Percentiles rank a stretch among this genome's conserved stretches.
Evolutionary conservation across 2,113 vertebrate species (phyloP).

Genomic region (Climacteris rufus): DNA sequence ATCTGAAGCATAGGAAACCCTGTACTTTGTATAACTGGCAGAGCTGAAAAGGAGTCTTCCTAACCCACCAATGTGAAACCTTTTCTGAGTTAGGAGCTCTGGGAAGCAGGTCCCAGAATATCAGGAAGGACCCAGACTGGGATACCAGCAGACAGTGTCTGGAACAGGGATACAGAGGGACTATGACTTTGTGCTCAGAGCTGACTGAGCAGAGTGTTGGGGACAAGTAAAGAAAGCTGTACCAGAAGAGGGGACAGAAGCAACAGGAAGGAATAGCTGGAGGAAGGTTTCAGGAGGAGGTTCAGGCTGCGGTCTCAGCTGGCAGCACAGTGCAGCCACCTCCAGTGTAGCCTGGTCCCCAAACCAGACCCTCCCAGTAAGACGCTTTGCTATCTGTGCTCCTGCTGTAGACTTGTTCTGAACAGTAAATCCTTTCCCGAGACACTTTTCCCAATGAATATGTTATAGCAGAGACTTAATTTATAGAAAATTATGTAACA

Average conservation of each 20-base stretch:
- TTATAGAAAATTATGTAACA: fast-evolving
- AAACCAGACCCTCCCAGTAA: not conserved
- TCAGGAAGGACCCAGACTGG: not conserved
- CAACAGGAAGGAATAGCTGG: not conserved
- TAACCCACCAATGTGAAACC: not conserved
- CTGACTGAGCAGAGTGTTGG: not conserved
- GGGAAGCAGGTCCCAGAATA: not conserved
- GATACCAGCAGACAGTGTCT: not conserved
- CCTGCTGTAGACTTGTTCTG: not conserved
- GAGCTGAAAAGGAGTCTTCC: not conserved
- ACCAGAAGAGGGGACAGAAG: not conserved
- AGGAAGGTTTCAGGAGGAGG: not conserved
- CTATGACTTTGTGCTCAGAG: no score
- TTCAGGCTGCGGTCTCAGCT: not conserved
- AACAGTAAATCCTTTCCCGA: not conserved
- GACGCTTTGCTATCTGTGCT: not conserved
- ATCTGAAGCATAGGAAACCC: not conserved
- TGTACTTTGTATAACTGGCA: not conserved
- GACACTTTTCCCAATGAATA: not conserved
- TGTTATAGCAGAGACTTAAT: not conserved
- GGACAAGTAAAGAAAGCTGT: not conserved
- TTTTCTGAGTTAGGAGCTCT: not conserved
- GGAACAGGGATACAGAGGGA: not conserved
- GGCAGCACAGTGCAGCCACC: not conserved
- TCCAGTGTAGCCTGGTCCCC: not conserved